phyloP scores from a whole-genome alignment of 2,797 vertebrate genomes.

The Melanotaenia maccullochi region DNA sequence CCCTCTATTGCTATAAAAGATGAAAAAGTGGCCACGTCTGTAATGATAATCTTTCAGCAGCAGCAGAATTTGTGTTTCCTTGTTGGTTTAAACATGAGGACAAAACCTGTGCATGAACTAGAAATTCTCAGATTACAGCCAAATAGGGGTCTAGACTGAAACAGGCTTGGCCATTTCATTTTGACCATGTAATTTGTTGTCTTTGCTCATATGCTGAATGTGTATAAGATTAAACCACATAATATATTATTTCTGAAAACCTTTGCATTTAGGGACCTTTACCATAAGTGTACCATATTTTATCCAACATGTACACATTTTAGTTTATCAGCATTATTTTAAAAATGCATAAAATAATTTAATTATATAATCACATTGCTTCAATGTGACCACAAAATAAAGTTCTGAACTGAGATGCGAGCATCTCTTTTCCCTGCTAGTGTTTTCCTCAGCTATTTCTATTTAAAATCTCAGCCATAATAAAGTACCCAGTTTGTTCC shows the following conservation, averaged over 20 bases:
- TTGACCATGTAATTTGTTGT: neutral
- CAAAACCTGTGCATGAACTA: conserved; percentile 26
- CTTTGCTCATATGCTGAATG: too few species aligned
- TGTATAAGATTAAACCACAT: too few species aligned
- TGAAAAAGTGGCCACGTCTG: conserved; percentile 19
- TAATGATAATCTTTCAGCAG: conserved; percentile 38
- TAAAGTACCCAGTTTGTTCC: conserved; percentile 23
- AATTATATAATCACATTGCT: conserved; percentile 4
- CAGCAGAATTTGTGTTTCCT: conserved; percentile 32
- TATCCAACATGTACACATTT: conserved; percentile 13
- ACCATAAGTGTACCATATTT: conserved; percentile 50
- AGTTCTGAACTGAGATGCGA: conserved; percentile 39
- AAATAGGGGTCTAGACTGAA: neutral
- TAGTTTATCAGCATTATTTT: conserved; percentile 25
- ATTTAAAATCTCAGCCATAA: conserved; percentile 11
- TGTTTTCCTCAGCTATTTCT: conserved; percentile 23
- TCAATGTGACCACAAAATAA: conserved; percentile 30
- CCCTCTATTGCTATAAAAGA: neutral
- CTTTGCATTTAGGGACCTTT: conserved; percentile 39
- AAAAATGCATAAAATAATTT: neutral
- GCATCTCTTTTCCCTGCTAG: conserved; percentile 10
- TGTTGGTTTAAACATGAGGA: conserved; percentile 34
- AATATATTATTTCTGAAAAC: too few species aligned
- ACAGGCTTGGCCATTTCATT: too few species aligned
- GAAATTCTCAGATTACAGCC: conserved; percentile 11